These are phyloP conservation scores for Melanostoma mellinum DNA, from an alignment of 2,888 invertebrate genomes.

Conservation along the genomic window DNA sequence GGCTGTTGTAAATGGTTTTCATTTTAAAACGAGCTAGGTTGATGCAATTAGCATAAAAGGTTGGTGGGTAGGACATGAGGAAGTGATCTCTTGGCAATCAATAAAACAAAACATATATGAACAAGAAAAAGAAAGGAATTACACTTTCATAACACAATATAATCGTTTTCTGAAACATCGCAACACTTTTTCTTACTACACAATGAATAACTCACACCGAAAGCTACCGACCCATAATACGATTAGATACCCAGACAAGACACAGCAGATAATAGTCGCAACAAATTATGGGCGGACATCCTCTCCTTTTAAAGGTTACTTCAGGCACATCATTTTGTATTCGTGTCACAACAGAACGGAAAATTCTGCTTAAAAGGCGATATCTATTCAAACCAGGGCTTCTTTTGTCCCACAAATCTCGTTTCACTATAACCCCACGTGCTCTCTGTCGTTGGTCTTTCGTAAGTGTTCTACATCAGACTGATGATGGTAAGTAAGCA, in stretches of 20 bases:
- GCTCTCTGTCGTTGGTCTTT: slow-evolving; percentile 26
- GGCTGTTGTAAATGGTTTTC: too few relatives aligned
- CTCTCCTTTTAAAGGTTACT: slow-evolving; percentile 40
- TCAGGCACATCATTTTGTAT: slow-evolving; percentile 58
- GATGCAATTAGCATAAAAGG: too few relatives aligned
- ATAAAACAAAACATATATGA: too few relatives aligned
- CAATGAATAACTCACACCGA: slow-evolving; percentile 4
- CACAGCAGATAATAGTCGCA: slow-evolving; percentile 54
- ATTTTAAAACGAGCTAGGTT: too few relatives aligned
- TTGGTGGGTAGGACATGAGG: too few relatives aligned
- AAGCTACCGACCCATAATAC: background rate
- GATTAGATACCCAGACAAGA: slow-evolving; percentile 12
- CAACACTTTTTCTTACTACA: background rate
- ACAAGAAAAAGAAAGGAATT: too few relatives aligned
- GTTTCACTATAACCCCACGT: slow-evolving; percentile 9
- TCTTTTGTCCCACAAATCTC: slow-evolving; percentile 41
- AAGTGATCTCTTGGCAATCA: too few relatives aligned
- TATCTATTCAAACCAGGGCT: slow-evolving; percentile 63
- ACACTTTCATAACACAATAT: too few relatives aligned
- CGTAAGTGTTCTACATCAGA: slow-evolving; percentile 17
- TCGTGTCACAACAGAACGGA: slow-evolving; percentile 60
- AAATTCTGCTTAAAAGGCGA: slow-evolving; percentile 67
- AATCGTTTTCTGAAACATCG: too few relatives aligned
- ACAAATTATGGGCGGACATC: slow-evolving; percentile 52
- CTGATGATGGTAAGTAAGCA: slow-evolving; percentile 28